Evolutionary conservation across 1,140 invertebrate species (phyloP).

Genomic region (Trichonephila inaurata): DNA sequence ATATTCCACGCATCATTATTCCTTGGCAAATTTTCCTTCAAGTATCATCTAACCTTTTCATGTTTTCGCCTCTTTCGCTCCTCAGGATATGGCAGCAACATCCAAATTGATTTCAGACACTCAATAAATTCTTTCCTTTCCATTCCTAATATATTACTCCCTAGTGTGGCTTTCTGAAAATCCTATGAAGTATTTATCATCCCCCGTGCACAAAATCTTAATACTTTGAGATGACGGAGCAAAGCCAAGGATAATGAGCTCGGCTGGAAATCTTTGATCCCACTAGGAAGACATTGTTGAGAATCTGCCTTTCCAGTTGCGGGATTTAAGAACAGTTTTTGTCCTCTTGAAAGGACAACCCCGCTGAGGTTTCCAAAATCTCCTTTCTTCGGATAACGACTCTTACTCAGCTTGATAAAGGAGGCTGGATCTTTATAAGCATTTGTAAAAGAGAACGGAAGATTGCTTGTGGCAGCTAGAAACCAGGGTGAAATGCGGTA

Average conservation of each 20-base stretch:
- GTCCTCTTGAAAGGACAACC: background rate
- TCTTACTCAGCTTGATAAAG: background rate
- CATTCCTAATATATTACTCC: background rate
- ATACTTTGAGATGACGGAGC: background rate
- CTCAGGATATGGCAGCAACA: background rate
- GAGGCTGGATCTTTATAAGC: background rate
- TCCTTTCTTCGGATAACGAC: background rate
- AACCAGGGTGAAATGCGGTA: background rate
- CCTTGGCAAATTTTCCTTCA: no score
- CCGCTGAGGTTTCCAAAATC: slow-evolving; percentile 7
- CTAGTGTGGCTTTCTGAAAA: background rate
- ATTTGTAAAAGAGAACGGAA: background rate
- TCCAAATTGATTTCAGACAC: background rate
- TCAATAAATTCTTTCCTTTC: background rate
- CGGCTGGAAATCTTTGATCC: background rate
- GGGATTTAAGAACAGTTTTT: background rate
- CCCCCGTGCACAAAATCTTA: background rate
- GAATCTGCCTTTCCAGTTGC: background rate
- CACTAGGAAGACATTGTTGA: slow-evolving; percentile 4
- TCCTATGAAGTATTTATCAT: slow-evolving; percentile 32
- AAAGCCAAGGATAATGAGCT: slow-evolving; percentile 18
- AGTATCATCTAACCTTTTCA: no score
- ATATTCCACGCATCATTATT: no score
- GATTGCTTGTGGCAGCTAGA: background rate
- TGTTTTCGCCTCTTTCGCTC: no score